Base-by-base conservation (phyloP, 2,888 invertebrate species). In the Ceriagrion tenellum region DNA sequence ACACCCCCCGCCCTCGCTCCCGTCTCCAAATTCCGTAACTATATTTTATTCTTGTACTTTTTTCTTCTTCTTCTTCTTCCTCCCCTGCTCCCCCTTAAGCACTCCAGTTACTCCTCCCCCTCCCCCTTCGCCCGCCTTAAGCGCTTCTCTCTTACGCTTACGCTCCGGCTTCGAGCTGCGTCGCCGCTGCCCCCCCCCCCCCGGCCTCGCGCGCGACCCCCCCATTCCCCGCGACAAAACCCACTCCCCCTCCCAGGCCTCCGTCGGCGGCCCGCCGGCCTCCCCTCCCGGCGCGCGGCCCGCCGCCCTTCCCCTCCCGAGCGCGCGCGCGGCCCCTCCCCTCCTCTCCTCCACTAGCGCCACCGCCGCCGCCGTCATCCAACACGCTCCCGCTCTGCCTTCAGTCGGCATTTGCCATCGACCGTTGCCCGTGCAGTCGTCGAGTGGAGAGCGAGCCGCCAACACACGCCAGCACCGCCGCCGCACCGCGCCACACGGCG, bases 371-470 rank as follows among this genome's bases (percentile, higher is more conserved):
- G 26, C n/a, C 69, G n/a, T 26, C 0, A 26, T 8, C 3, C 10
- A 10, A 35, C 81, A 35, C 30, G 3, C 30, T 3, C 26, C 26
- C 69, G 26, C 69, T 4, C 81, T 30, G 30, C 12, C 81, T 13
- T 35, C 30, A 81, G 81, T 30, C 81, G 81, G 81, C 81, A 81
- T 30, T 81, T 35, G 81, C 81, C 81, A 81, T 81, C 81, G 81
- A 81, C 81, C 69, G 69, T 69, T 26, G 47, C 47, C 81, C 81
- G 81, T 26, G 26, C 26, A 35, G n/a, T n/a, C n/a, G n/a, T n/a
- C 47, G 69, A n/a, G 35, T 10, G 13, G 26, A 35, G 35, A 26
- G 35, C 35, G 81, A 81, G 30, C 81, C 30, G 35, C 16, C 30
- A 81, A 16, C 81, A 3, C 16, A 26, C 35, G 81, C 81, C 35